A percentile compares a stretch with the other conserved stretches of the same genome.
phyloP scores from a whole-genome alignment of 2,797 vertebrate species.

The Pangasius larnaudii region DNA sequence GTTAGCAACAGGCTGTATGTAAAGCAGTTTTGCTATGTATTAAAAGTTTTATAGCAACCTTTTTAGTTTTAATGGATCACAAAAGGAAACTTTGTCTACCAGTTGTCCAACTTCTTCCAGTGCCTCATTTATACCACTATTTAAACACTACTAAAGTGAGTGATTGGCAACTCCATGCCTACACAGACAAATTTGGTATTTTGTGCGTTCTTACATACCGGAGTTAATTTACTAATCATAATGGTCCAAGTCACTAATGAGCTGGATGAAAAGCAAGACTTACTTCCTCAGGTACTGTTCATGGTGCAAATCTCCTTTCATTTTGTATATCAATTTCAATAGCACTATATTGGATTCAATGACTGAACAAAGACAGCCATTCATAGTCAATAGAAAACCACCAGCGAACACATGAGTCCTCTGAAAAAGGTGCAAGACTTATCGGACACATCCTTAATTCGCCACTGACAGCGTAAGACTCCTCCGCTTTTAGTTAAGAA shows the following conservation, averaged over 20 bases:
- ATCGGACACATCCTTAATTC: neutral
- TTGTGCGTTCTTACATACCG: neutral
- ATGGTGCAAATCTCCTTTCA: neutral
- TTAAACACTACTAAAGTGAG: neutral
- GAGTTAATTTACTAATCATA: neutral
- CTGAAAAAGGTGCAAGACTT: conserved; percentile 2
- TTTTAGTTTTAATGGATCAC: neutral
- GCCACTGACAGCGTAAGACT: conserved; percentile 17
- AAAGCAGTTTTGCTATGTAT: neutral
- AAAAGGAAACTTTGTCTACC: neutral
- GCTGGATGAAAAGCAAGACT: neutral
- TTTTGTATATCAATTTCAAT: neutral
- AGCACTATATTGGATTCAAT: conserved; percentile 9
- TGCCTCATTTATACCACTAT: neutral
- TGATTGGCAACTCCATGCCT: neutral
- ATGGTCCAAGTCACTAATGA: neutral
- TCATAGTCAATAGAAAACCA: neutral
- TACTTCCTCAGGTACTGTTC: neutral
- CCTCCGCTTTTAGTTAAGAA: conserved; percentile 38
- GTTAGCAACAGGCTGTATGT: neutral
- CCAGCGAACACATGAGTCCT: neutral
- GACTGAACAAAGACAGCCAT: neutral
- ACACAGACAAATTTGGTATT: neutral
- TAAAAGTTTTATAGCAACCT: neutral
- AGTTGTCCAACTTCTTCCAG: neutral